Conservation (phyloP, 1,140 invertebrate genomes). For the Drosophila micromelanica region DNA sequence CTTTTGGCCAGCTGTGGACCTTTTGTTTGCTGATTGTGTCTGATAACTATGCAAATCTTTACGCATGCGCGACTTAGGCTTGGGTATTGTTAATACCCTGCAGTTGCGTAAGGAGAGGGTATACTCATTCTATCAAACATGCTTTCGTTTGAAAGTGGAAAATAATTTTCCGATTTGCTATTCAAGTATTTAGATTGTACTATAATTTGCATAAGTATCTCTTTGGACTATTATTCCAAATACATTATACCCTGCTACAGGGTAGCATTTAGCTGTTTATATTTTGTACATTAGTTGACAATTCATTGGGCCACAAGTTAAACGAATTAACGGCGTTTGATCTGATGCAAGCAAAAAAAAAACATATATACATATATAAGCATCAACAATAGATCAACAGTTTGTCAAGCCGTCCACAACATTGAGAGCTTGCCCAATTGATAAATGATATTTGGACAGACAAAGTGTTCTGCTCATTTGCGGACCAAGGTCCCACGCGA, state of each 20-base stretch:
- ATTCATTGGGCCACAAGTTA: constrained; percentile 50
- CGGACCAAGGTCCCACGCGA: constrained; percentile 21
- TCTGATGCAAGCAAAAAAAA: constrained; percentile 19
- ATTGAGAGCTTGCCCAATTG: constrained; percentile 21
- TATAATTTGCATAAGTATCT: no score
- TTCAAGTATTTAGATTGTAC: no score
- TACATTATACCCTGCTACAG: neutral
- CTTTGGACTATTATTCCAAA: no score
- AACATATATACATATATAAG: no score
- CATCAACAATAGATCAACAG: constrained; percentile 23
- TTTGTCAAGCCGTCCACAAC: constrained; percentile 21
- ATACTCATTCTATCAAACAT: neutral
- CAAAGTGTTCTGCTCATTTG: constrained; percentile 23
- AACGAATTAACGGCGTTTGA: constrained; percentile 75
- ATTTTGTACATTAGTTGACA: neutral
- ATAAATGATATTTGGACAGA: constrained; percentile 29
- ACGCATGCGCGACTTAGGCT: constrained; percentile 65
- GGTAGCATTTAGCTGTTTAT: neutral
- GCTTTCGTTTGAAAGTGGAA: no score
- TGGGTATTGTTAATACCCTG: constrained; percentile 19
- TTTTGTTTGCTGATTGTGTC: constrained; percentile 56
- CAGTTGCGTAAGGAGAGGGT: neutral
- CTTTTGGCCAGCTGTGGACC: constrained; percentile 33
- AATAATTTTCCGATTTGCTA: no score
- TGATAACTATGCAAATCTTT: constrained; percentile 66